Percentiles rank a stretch among this genome's conserved stretches.
Conservation (phyloP, 2,888 invertebrate species). For the Agrochola lychnidis region DNA sequence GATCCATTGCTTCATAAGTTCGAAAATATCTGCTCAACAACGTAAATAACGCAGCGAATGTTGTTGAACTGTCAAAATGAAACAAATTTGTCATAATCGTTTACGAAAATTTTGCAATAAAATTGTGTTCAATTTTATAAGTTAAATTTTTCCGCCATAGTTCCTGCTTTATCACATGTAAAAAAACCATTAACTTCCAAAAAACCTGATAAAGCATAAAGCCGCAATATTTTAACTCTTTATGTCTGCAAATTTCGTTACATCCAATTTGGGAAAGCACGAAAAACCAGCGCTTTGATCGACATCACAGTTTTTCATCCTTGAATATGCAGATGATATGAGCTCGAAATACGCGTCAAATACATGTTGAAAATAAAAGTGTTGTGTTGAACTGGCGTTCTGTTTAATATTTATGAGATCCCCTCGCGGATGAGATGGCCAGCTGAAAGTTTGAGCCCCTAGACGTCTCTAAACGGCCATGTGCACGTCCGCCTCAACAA, state of each 20-base stretch:
- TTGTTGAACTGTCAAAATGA: too few relatives aligned
- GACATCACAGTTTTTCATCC: conserved; percentile 54
- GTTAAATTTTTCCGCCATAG: not conserved
- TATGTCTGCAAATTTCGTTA: conserved; percentile 30
- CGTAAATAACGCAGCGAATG: too few relatives aligned
- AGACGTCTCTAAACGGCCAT: conserved; percentile 74
- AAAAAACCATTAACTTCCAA: not conserved
- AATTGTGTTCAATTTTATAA: not conserved
- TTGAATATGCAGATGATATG: conserved; percentile 68
- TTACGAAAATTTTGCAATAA: too few relatives aligned
- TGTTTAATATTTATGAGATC: conserved; percentile 81
- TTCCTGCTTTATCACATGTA: not conserved
- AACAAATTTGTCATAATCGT: too few relatives aligned
- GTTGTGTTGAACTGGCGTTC: conserved; percentile 72
- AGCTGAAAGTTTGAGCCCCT: conserved; percentile 75
- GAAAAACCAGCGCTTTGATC: conserved; percentile 53
- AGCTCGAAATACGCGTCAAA: conserved; percentile 67
- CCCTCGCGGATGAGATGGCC: conserved; percentile 72
- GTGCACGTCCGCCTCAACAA: conserved; percentile 65
- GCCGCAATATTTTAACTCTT: conserved; percentile 24
- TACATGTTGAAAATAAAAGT: conserved; percentile 74
- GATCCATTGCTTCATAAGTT: too few relatives aligned
- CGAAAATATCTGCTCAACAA: too few relatives aligned
- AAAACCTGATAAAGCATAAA: conserved; percentile 22
- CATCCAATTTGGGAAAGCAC: conserved; percentile 44